Conservation (phyloP, 2,113 vertebrate species). For the Vimba vimba region DNA sequence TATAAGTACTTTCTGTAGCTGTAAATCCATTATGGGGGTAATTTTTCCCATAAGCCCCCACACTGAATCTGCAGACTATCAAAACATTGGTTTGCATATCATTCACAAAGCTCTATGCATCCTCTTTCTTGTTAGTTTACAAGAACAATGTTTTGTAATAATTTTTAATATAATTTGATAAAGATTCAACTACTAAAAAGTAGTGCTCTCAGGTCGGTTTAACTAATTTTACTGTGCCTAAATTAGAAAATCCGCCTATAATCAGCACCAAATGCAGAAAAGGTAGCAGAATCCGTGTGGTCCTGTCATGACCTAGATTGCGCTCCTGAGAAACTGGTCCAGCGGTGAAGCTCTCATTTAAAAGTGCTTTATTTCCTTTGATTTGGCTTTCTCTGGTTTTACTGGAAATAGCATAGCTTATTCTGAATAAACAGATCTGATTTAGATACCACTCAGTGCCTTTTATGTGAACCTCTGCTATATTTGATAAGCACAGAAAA, state of each 20-base stretch:
- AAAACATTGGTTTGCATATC: background rate
- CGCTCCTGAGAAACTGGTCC: background rate
- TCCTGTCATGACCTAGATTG: background rate
- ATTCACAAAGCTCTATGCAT: background rate
- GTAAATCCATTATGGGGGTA: background rate
- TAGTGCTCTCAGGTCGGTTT: background rate
- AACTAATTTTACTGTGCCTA: background rate
- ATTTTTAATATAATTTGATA: background rate
- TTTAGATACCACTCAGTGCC: constrained; percentile 12
- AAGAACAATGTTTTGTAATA: background rate
- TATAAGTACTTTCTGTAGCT: background rate
- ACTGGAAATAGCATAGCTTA: background rate
- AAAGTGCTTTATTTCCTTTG: constrained; percentile 26
- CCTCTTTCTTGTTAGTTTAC: background rate
- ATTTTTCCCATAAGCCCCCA: background rate
- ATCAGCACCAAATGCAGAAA: background rate
- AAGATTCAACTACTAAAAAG: background rate
- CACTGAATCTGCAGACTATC: background rate
- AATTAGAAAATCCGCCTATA: background rate
- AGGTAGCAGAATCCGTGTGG: background rate
- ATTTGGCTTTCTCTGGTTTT: constrained; percentile 12
- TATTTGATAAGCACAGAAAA: constrained; percentile 1
- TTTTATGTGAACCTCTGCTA: constrained; percentile 4
- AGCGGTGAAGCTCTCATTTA: background rate
- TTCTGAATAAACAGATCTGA: background rate